Base-by-base conservation (phyloP, 1,140 invertebrate genomes). In the Olivierus martensii region DNA sequence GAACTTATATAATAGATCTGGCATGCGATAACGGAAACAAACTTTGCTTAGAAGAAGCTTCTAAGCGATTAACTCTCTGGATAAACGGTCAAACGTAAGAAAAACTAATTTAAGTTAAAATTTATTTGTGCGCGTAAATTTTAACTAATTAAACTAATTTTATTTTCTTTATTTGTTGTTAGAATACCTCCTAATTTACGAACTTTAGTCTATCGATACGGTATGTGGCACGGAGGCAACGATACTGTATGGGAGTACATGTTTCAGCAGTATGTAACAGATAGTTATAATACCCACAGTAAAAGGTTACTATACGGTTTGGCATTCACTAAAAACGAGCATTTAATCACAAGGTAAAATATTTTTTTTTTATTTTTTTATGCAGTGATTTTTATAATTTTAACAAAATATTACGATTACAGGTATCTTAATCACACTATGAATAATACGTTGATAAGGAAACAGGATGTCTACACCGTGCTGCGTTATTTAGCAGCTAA, bases 381-480 rank as follows among this genome's bases (percentile, higher is more conserved):
- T n/a, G n/a, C n/a, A n/a, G n/a, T n/a, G 28, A 28, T 1, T 9
- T 28, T 0, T 28, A 28, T 28, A 4, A 28, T 28, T 28, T 28
- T 1, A 28, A 28, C 4, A 28, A 28, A 6, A 28, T 28, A 28
- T 28, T 9, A 4, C 0, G 28, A 28, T 28, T 28, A 28, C 65
- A 81, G 86, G 65, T 79, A 83, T 64, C 73, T 85, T 59, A 66
- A 75, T 15, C 69, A 80, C 47, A 79, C 83, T 0, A 80, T 80
- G 73, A 75, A 90, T 63, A 81, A 86, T 58, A 76, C 66, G 2
- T 76, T 81, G 49, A 79, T 94, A 1, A 74, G 86, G 19, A 71
- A 78, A 9, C 88, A 93, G 67, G 88, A 93, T 68, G 88, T 87
- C 61, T 79, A 91, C 46, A 76, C 68, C 0, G 79, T 86, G 15